phyloP scores from a whole-genome alignment of 1,140 invertebrate genomes.

The Thaumetopoea pityocampa region DNA sequence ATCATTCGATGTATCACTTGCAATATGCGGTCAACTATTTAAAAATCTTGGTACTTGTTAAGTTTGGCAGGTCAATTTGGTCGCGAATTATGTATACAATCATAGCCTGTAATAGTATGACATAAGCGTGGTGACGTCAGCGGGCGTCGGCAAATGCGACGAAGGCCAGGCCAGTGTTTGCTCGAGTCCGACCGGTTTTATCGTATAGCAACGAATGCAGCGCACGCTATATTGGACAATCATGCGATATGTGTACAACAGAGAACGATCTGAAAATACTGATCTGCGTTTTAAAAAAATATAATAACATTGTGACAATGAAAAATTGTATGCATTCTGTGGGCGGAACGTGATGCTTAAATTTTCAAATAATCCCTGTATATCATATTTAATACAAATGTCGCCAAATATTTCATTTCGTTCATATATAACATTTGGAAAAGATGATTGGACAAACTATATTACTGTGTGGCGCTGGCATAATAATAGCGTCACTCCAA shows the following conservation, averaged over 20 bases:
- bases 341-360: no score
- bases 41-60: conserved; percentile 10
- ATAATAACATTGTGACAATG: conserved; percentile 5
- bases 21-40: conserved; percentile 4
- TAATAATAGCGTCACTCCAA: no score
- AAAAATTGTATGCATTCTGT: conserved; percentile 1
- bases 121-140: conserved; percentile 67
- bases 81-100: conserved; percentile 14
- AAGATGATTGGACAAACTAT: no score
- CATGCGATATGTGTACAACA: conserved; percentile 22
- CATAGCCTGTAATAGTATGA: conserved; percentile 43
- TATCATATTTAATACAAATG: no score
- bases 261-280: no score
- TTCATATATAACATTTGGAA: no score
- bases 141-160: conserved; percentile 52
- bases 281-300: no score
- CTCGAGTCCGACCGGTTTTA: conserved; percentile 54
- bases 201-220: conserved; percentile 35
- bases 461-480: no score
- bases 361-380: no score
- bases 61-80: conserved; percentile 24
- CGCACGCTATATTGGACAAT: conserved; percentile 18
- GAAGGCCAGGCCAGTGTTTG: conserved; percentile 51
- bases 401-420: no score
- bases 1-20: conserved; percentile 10